Percentiles rank a stretch among this genome's conserved stretches.
These are phyloP conservation scores for Mallateleia sp. DNA, from an alignment of 2,888 invertebrate genomes.

Conservation along the genomic window DNA sequence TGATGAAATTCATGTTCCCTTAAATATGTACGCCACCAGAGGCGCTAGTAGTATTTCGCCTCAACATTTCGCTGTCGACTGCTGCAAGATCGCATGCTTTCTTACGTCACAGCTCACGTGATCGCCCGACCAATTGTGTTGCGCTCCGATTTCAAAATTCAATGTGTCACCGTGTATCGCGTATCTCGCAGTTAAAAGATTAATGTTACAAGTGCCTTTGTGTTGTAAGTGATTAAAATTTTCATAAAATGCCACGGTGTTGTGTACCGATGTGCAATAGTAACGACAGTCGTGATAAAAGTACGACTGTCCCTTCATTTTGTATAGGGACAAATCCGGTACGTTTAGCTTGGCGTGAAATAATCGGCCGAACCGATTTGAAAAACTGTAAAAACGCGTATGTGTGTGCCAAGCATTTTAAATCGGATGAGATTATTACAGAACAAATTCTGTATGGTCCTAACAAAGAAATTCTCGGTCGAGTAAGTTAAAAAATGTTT, in stretches of 20 bases:
- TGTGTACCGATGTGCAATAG: neutral
- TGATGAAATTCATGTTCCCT: too few species aligned
- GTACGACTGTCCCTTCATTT: neutral
- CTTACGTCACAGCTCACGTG: too few species aligned
- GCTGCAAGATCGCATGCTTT: too few species aligned
- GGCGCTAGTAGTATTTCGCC: too few species aligned
- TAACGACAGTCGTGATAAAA: neutral
- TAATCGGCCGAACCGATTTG: neutral
- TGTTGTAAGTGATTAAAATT: too few species aligned
- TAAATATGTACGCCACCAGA: too few species aligned
- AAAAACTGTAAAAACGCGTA: conserved; percentile 10
- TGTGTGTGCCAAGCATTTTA: neutral
- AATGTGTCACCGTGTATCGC: too few species aligned
- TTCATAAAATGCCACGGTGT: conserved; percentile 1
- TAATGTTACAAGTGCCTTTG: too few species aligned
- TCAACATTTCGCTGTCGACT: too few species aligned
- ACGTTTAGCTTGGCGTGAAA: neutral
- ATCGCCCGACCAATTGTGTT: too few species aligned
- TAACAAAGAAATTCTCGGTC: neutral
- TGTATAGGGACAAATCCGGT: neutral
- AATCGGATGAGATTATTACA: neutral
- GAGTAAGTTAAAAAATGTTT: conserved; percentile 12
- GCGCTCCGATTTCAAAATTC: too few species aligned
- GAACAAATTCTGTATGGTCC: neutral
- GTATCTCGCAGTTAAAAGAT: too few species aligned